Base-by-base conservation (phyloP, 2,888 invertebrate species). In the Pollenia labialis region DNA sequence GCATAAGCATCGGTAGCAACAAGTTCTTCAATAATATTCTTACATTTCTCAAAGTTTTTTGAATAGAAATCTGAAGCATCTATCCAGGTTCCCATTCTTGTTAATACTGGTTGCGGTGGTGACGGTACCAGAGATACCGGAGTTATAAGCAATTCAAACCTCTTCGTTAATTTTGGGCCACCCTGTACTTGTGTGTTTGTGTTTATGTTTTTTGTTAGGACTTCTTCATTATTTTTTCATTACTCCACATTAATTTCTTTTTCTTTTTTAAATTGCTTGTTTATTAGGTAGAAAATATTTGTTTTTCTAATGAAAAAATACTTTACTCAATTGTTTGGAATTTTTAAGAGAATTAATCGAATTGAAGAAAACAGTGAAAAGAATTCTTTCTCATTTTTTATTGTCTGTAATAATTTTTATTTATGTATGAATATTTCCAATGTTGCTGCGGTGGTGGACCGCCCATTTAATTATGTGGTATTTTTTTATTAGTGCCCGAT, bases 241-340 rank as follows among this genome's bases (percentile, higher is more conserved):
- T 64, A 54, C 6, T 23, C 14, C 23, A 62, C 18, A 48, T 52
- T 9, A 7, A 64, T 14, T 62, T 56, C 14, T 58, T 64, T 56
- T 23, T 42, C 42, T 23, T 68, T 69, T 9, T 16, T 74, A 58
- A 66, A 81, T 68, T 79, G 60, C 16, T 32, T 42, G n/a, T 68
- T 44, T 60, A 56, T 64, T 44, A 23, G 44, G 42, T 44, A 58
- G 50, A 74, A 18, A 40, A 50, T 50, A 32, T 64, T 44, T 12
- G 16, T 16, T 64, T 46, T 64, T 46, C 46, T 12, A 18, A 7
- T 32, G 10, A 46, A 64, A 46, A 64, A 46, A 48, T 68, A 14
- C 23, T 68, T 50, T 10, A 48, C 48, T 68, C 66, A 66, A 48
- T 14, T 32, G n/a, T 68, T 14, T 68, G 18, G 48, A 81, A 69